These are phyloP conservation scores for Erethizon dorsatum DNA, from an alignment of 2,797 vertebrate species.

Conservation along the genomic window DNA sequence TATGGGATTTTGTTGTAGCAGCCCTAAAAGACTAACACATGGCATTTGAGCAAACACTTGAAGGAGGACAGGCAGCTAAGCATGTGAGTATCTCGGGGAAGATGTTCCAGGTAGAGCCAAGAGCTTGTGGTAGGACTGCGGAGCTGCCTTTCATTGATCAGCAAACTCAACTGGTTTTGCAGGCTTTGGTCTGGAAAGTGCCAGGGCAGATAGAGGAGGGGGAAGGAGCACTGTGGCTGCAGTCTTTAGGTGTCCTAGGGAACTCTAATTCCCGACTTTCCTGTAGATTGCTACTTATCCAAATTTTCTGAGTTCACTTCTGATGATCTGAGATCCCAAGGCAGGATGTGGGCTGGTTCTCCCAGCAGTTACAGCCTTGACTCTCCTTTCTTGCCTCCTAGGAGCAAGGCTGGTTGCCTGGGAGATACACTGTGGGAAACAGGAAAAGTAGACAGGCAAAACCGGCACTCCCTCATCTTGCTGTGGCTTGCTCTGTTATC, in stretches of 20 bases:
- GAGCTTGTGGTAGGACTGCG: not conserved
- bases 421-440: not conserved
- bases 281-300: not conserved
- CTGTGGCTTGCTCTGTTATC: not conserved
- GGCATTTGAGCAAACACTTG: not conserved
- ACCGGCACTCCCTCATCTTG: not conserved
- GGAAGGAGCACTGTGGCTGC: not conserved
- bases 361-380: not conserved
- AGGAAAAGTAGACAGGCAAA: not conserved
- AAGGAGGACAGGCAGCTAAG: not conserved
- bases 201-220: not conserved
- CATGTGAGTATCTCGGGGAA: not conserved
- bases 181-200: not conserved
- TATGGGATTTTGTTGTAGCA: not conserved
- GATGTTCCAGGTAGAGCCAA: not conserved
- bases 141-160: not conserved
- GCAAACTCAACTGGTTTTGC: conserved; percentile 15
- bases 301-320: conserved; percentile 9
- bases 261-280: not conserved
- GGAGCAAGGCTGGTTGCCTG: not conserved
- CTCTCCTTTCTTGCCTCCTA: not conserved
- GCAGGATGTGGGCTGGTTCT: not conserved
- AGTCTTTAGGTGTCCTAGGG: not conserved
- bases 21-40: not conserved
- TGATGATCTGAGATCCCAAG: not conserved